Base-by-base conservation (phyloP, 2,888 invertebrate genomes). In the Neoscelio sp. region DNA sequence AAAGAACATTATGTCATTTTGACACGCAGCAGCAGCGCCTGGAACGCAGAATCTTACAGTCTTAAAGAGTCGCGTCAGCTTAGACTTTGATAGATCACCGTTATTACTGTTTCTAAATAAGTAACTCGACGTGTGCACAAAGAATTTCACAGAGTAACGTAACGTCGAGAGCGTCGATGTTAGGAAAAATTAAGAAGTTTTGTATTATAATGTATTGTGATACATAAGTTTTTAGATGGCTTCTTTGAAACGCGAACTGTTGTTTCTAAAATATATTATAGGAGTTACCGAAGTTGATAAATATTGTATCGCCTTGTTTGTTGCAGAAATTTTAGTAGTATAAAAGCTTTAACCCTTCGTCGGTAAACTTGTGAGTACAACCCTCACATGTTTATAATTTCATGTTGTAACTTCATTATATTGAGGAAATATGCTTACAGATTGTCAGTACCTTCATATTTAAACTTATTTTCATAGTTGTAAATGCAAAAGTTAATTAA, bases 1-100 rank as follows among this genome's bases (percentile, higher is more conserved):
- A 80, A 70, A 75, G 78, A 71, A 79, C 79, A 62, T 73, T 75
- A 42, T 40, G 60, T 52, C 52, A 65, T 70, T 67, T 68, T 71
- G 73, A 67, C 78, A 73, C 33, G 60, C 33, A 54, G 44, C 67
- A 68, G 62, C 44, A 35, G 28, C 26, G 56, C 50, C 23, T 30
- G 18, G 68, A 60, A 54, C 64, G 65, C 18, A 20, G 58, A 60
- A 67, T 71, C 71, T 46, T 18, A 8, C 12, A 38, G 54, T 6
- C 64, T 58, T 44, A 65, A 77, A 77, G 30, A 46, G 26, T 17
- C 1, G 28, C 35, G 60, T 50, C 38, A 10, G 20, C 67, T 54
- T 20, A 30, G 73, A 60, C 78, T 56, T 54, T 79, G 78, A 74
- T 56, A 74, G 44, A 74, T 73, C 42, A 26, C 64, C 58, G 5